Base-by-base conservation (phyloP, 2,797 vertebrate species). In the Bothrops alternatus region DNA sequence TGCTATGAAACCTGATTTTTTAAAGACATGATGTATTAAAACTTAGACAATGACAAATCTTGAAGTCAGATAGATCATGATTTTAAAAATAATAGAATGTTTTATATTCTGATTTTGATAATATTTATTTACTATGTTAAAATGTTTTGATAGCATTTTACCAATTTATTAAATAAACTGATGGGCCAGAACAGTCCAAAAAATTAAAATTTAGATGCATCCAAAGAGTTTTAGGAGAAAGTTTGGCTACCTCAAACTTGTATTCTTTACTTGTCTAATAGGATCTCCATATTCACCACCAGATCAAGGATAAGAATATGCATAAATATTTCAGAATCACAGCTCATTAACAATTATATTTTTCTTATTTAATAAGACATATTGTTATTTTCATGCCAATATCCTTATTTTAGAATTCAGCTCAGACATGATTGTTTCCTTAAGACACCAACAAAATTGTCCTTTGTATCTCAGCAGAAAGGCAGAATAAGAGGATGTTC, bases 311-410 rank as follows among this genome's bases (percentile, higher is more conserved):
- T 0, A 78, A 87, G 3, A 11, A 37, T 1, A 63, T 86, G 63
- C 60, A 93, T n/a, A 2, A n/a, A 26, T 53, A 91, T 93, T 94
- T 93, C 90, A 92, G 93, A 90, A 90, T 90, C 89, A 93, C 14
- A 73, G 91, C 12, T 4, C 56, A 92, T 1, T 55, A 91, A 94
- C 20, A 95, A 94, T 57, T 50, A 91, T 37, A 90, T 5, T 32
- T 58, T 92, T 93, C 92, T 25, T n/a, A 93, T 96, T 96, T 94
- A 69, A 88, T 55, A 28, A 55, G 60, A 90, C n/a, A 94, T 89
- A 89, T 94, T 56, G 69, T 60, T 14, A 53, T 61, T 85, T 90
- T 94, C 10, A 18, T 0, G 0, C 7, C 12, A 16, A 11, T 73
- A 92, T 23, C 2, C 86, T 69, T 53, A n/a, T 93, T 92, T 58